phyloP scores from a whole-genome alignment of 2,888 invertebrate species.

The Lucinisca nassula region DNA sequence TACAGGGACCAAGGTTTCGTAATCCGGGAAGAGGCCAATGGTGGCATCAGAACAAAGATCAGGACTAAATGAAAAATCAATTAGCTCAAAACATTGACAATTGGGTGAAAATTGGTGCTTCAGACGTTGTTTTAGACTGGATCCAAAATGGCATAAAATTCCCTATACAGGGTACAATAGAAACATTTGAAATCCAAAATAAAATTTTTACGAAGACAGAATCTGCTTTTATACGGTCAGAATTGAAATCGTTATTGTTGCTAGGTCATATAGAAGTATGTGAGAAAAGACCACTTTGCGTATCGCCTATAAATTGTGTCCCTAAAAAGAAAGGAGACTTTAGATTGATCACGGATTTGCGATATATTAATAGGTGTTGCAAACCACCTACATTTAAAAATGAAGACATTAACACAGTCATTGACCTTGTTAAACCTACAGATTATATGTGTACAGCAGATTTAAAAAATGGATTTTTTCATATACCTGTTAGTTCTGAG shows the following conservation, averaged over 20 bases:
- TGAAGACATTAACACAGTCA: constrained; percentile 38
- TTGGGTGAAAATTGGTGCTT: constrained; percentile 15
- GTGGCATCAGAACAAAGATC: neutral
- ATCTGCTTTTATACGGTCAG: neutral
- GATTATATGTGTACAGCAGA: constrained; percentile 34
- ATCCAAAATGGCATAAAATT: constrained; percentile 19
- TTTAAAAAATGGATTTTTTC: constrained; percentile 44
- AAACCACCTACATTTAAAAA: constrained; percentile 22
- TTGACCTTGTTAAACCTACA: constrained; percentile 13
- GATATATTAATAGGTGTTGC: constrained; percentile 13
- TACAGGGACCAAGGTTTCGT: neutral
- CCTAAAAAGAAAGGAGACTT: constrained; percentile 26
- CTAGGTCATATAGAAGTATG: constrained; percentile 28
- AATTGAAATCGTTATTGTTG: constrained; percentile 16
- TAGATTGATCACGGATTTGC: constrained; percentile 24
- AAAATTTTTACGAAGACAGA: neutral
- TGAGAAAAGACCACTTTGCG: constrained; percentile 24
- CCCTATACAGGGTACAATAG: neutral
- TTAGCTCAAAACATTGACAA: neutral
- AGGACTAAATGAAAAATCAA: neutral
- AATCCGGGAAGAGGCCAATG: neutral
- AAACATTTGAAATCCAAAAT: constrained; percentile 20
- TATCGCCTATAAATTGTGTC: constrained; percentile 31
- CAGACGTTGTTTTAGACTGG: neutral
- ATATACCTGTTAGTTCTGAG: constrained; percentile 13